Evolutionary conservation across 2,888 invertebrate species (phyloP).

Genomic region (Lepidonotus clava): DNA sequence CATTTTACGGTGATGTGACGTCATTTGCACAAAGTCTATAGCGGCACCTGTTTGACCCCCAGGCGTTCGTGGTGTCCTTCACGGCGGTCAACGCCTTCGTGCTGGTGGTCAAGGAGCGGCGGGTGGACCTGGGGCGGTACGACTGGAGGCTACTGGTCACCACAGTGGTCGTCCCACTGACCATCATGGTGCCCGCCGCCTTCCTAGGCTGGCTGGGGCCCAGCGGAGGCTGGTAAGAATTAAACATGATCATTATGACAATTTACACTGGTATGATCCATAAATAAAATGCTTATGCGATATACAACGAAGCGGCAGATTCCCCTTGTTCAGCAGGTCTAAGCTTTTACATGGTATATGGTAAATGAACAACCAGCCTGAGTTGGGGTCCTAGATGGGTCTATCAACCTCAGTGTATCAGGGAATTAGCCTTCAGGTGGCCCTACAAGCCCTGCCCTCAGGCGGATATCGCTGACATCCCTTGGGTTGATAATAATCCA

Average conservation of each 20-base stretch:
- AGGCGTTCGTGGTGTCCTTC: slow-evolving; percentile 46
- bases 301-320: not conserved
- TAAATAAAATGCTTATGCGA: not conserved
- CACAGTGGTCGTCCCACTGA: not conserved
- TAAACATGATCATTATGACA: not conserved
- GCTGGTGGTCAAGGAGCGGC: slow-evolving; percentile 32
- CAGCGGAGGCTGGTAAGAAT: slow-evolving; percentile 18
- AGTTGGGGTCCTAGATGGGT: not conserved
- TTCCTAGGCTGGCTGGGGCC: not conserved
- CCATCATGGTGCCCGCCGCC: not conserved
- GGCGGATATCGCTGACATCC: too few relatives aligned
- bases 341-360: too few relatives aligned
- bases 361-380: not conserved
- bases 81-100: slow-evolving; percentile 34
- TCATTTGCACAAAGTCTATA: too few relatives aligned
- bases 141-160: slow-evolving; percentile 50
- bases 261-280: not conserved
- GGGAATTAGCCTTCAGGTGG: too few relatives aligned
- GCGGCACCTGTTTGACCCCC: too few relatives aligned
- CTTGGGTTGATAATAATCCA: too few relatives aligned
- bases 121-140: slow-evolving; percentile 31
- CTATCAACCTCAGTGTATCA: too few relatives aligned
- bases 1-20: too few relatives aligned
- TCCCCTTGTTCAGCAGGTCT: too few relatives aligned
- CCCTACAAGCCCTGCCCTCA: too few relatives aligned